A percentile compares a stretch with the other conserved stretches of the same genome.
phyloP scores from a whole-genome alignment of 2,113 vertebrate genomes.

The Pipa parva region DNA sequence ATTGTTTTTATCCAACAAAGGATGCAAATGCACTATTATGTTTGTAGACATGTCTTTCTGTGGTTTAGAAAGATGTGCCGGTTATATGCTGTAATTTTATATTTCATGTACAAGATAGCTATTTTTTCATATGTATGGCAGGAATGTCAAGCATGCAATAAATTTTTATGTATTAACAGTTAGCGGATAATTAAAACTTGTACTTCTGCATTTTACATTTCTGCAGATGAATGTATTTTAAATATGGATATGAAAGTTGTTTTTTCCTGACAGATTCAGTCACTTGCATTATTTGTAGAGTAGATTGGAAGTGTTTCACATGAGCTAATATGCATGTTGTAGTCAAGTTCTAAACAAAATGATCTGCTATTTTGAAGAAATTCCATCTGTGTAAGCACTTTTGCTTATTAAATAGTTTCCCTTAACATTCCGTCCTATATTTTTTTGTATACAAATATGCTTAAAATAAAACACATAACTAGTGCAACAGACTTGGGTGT shows the following conservation, averaged over 20 bases:
- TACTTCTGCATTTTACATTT: no score
- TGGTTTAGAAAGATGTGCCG: background rate
- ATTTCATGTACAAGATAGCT: slow-evolving; percentile 18
- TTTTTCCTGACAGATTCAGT: background rate
- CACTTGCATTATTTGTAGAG: background rate
- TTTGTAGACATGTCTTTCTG: background rate
- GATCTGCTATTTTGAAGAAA: background rate
- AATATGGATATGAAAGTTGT: background rate
- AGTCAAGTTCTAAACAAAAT: background rate
- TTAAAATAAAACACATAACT: slow-evolving; percentile 1
- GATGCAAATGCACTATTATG: slow-evolving; percentile 13
- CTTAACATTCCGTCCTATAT: background rate
- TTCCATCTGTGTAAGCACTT: background rate
- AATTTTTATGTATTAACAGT: background rate
- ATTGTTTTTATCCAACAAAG: background rate
- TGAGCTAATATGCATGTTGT: background rate
- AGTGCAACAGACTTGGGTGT: background rate
- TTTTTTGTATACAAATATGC: slow-evolving; percentile 8
- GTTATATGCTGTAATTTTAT: slow-evolving; percentile 38
- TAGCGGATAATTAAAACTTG: background rate
- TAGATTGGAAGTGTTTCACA: background rate
- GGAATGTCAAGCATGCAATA: slow-evolving; percentile 9
- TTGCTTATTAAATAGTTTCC: background rate
- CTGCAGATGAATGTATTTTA: background rate
- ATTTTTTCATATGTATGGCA: slow-evolving; percentile 37